Conservation (phyloP, 2,888 invertebrate genomes). For the Lutraria lutraria region DNA sequence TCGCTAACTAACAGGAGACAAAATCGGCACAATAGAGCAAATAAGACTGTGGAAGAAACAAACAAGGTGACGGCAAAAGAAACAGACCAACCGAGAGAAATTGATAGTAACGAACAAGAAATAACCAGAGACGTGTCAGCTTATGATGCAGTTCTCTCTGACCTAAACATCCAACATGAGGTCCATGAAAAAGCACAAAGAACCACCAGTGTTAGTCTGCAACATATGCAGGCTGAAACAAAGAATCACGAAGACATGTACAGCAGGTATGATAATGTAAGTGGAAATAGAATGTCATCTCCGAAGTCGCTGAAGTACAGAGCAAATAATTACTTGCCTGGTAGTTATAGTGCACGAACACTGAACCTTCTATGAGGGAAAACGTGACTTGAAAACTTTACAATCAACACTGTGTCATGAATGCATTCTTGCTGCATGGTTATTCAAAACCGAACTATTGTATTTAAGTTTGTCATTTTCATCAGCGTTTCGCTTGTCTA, state of each 20-base stretch:
- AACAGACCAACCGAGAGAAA: background rate
- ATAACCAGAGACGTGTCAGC: conserved; percentile 8
- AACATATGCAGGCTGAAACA: background rate
- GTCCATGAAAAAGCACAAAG: background rate
- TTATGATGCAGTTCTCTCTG: conserved; percentile 30
- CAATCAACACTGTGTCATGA: too few relatives aligned
- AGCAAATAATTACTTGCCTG: background rate
- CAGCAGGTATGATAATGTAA: background rate
- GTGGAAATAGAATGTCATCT: background rate
- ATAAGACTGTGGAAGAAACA: background rate
- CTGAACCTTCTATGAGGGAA: background rate
- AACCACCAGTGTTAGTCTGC: background rate
- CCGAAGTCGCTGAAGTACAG: background rate
- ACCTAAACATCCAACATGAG: conserved; percentile 16
- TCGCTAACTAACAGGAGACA: background rate
- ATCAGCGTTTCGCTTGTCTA: background rate
- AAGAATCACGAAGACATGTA: background rate
- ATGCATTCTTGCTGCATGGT: background rate
- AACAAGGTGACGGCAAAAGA: background rate
- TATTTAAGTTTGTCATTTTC: background rate
- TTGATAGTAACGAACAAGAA: background rate
- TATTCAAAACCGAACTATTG: background rate
- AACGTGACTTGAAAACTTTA: too few relatives aligned
- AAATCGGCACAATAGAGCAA: background rate
- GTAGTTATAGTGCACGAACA: background rate